Conservation (phyloP, 2,797 vertebrate genomes). For the Toxotes lorentzi region DNA sequence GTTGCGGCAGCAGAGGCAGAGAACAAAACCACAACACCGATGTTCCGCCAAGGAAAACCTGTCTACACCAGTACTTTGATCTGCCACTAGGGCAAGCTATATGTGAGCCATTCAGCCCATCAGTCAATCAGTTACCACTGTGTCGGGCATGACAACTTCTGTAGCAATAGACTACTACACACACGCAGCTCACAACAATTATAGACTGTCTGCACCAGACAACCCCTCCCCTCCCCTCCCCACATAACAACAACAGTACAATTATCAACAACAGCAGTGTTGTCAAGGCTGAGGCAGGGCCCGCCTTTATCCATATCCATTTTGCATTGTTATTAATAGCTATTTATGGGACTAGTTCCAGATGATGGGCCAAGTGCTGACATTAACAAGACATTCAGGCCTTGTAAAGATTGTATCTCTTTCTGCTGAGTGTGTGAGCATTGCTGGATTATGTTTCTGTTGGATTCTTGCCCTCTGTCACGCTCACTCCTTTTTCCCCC, state of each 20-base stretch:
- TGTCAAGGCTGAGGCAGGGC: conserved; percentile 63
- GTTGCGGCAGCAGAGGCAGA: conserved; percentile 30
- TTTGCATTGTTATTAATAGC: conserved; percentile 79
- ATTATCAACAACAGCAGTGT: conserved; percentile 72
- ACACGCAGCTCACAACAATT: conserved; percentile 58
- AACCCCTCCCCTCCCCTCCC: conserved; percentile 35
- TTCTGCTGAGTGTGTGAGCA: conserved; percentile 70
- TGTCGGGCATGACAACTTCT: conserved; percentile 38
- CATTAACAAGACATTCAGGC: conserved; percentile 80
- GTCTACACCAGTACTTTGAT: conserved; percentile 29
- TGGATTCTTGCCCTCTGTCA: conserved; percentile 72
- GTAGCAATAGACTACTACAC: conserved; percentile 39
- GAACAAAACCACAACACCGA: conserved; percentile 45
- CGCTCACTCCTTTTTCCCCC: conserved; percentile 34
- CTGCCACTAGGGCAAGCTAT: conserved; percentile 34
- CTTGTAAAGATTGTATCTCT: conserved; percentile 80
- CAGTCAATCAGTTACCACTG: conserved; percentile 56
- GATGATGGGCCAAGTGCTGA: conserved; percentile 78
- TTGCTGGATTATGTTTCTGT: conserved; percentile 79
- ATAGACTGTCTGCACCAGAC: conserved; percentile 60
- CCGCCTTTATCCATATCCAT: conserved; percentile 62
- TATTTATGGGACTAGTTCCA: conserved; percentile 77
- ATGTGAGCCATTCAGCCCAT: conserved; percentile 43
- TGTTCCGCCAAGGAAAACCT: conserved; percentile 47
- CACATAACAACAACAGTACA: conserved; percentile 63